A percentile compares a stretch with the other conserved stretches of the same genome.
These are phyloP conservation scores for Baccha elongata DNA, from an alignment of 2,888 invertebrate species.

Conservation along the genomic window DNA sequence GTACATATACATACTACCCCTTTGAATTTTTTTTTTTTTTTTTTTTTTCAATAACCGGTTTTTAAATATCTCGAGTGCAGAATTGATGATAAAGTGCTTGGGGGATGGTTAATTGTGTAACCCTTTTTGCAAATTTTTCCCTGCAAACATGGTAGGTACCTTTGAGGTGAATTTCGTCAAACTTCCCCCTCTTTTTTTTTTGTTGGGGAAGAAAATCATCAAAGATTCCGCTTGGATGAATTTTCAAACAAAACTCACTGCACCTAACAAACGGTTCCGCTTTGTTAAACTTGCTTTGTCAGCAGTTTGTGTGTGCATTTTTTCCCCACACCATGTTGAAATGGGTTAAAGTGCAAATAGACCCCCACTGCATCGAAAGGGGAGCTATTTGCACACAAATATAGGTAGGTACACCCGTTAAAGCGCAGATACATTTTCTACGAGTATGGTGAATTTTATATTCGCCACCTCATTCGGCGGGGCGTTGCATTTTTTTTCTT, in stretches of 20 bases:
- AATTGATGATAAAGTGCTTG: constrained; percentile 4
- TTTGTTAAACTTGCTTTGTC: constrained; percentile 39
- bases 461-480: constrained; percentile 59
- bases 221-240: constrained; percentile 51
- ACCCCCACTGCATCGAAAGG: constrained; percentile 48
- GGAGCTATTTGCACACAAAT: constrained; percentile 54
- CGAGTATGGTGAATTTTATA: constrained; percentile 61
- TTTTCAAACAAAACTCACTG: constrained; percentile 24
- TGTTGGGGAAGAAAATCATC: constrained; percentile 24
- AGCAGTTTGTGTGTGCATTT: constrained; percentile 16
- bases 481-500: constrained; percentile 68
- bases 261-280: constrained; percentile 46
- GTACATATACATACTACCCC: constrained; percentile 24
- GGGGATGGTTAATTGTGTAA: constrained; percentile 4
- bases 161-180: constrained; percentile 47
- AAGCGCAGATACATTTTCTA: constrained; percentile 64
- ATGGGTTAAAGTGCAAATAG: constrained; percentile 17
- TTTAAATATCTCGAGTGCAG: constrained; percentile 40
- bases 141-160: constrained; percentile 49
- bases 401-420: constrained; percentile 34
- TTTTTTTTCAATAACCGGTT: constrained; percentile 49
- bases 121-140: background rate
- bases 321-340: constrained; percentile 54
- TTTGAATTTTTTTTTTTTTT: constrained; percentile 1
- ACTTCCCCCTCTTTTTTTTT: background rate